Base-by-base conservation (phyloP, 2,888 invertebrate genomes). In the Didymodactylos carnosus region DNA sequence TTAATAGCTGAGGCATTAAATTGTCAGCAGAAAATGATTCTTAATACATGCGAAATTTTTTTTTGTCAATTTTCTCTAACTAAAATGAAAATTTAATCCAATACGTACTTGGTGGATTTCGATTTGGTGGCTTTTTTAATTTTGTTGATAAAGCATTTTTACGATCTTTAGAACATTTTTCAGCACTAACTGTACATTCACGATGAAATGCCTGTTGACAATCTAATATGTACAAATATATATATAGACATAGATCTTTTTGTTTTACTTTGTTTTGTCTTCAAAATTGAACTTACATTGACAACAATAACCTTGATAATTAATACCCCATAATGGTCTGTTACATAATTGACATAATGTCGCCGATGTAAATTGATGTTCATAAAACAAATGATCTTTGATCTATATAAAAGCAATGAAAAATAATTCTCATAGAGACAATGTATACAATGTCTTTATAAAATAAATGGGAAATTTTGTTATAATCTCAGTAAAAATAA, bases 301-400 rank as follows among this genome's bases (percentile, higher is more conserved):
- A 39, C 74, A 74, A 23, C 53, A 23, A n/a, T 71, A 35, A 39
- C 74, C 74, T 74, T 74, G 74, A 62, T 74, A 71, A 11, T 71
- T 71, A 29, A 74, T 74, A 25, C 74, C 74, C 74, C 74, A 74
- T 40, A 74, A 71, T 23, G 71, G 62, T 43, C 69, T 71, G 5
- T n/a, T 43, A 39, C 74, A 74, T 23, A 27, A 25, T 39, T 23
- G 41, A 41, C 74, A 74, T 29, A 71, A 19, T 39, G 69, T 40
- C n/a, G 29, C 35, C 29, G 3, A n/a, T 19, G 35, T 35, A 35
- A 62, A 62, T 62, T 62, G 62, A 62, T 62, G 62, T 62, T 62
- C 62, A 62, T 35, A n/a, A n/a, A 62, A 62, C 35, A 35, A 35
- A 62, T 62, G 62, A 35, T 62, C 62, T 35, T 62, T 62, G 35